phyloP scores from a whole-genome alignment of 2,113 vertebrate species.

The Muntiacus reevesi region DNA sequence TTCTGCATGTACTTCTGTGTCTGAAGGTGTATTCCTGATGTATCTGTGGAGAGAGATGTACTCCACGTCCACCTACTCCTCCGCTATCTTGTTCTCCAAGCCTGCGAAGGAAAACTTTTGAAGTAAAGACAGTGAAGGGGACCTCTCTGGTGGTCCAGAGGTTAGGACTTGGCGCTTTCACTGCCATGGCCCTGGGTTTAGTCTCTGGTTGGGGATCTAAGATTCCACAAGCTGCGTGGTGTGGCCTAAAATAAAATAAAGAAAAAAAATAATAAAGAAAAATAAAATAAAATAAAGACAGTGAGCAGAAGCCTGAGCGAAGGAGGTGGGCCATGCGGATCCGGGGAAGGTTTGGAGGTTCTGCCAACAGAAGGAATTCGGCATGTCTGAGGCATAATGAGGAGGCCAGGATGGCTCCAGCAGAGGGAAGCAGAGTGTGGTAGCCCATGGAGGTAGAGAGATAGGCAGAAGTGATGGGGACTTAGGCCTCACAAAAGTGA shows the following conservation, averaged over 20 bases:
- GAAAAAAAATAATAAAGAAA: no score
- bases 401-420: neutral
- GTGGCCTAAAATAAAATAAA: neutral
- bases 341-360: neutral
- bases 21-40: neutral
- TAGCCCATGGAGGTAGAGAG: neutral
- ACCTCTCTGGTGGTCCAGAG: neutral
- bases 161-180: neutral
- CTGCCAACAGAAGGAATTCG: neutral
- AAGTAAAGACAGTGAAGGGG: neutral
- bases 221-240: neutral
- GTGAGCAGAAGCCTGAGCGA: neutral
- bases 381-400: neutral
- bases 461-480: no score
- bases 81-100: neutral
- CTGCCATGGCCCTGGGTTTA: neutral
- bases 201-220: neutral
- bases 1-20: neutral
- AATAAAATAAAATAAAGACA: neutral
- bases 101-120: neutral
- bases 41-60: neutral
- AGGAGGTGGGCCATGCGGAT: accelerated
- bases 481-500: neutral
- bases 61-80: neutral
- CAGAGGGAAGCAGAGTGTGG: neutral